Conservation (phyloP, 1,140 invertebrate species). For the Adoxophyes honmai region DNA sequence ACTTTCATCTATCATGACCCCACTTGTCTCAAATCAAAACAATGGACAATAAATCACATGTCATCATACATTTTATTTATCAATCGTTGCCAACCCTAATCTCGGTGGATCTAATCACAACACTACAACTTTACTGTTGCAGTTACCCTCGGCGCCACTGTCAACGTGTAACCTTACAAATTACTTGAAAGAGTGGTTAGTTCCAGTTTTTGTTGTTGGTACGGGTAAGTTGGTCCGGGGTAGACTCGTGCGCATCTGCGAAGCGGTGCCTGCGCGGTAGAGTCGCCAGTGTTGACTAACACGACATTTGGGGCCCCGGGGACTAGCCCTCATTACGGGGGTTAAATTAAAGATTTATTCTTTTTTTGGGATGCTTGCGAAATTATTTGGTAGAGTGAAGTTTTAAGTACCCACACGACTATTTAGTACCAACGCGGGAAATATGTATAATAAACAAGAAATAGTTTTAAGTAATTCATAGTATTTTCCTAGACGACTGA, state of each 20-base stretch:
- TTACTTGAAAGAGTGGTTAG: not conserved
- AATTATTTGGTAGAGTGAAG: too few species aligned
- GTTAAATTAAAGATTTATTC: constrained; percentile 14
- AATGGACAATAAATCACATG: constrained; percentile 14
- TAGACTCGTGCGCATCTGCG: constrained; percentile 2
- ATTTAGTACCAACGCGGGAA: too few species aligned
- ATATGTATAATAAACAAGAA: too few species aligned
- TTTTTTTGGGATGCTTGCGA: too few species aligned
- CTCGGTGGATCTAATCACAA: constrained; percentile 62
- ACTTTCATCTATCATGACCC: constrained; percentile 13
- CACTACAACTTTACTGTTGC: constrained; percentile 2
- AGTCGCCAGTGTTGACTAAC: constrained; percentile 54
- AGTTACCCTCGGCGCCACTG: not conserved
- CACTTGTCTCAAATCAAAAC: constrained; percentile 12
- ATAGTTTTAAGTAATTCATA: too few species aligned
- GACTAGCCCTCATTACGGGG: constrained; percentile 9
- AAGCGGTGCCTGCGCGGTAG: constrained; percentile 20
- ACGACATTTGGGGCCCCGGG: constrained; percentile 46
- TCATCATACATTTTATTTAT: constrained; percentile 16
- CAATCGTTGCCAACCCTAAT: constrained; percentile 37
- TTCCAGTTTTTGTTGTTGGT: not conserved
- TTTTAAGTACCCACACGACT: too few species aligned
- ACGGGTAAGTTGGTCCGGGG: constrained; percentile 1
- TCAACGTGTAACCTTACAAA: not conserved
- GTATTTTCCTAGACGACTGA: too few species aligned